Evolutionary conservation across 2,113 vertebrate species (phyloP), one percentile per base, ranked within the genome.

Genomic region (Dasyprocta punctata): DNA sequence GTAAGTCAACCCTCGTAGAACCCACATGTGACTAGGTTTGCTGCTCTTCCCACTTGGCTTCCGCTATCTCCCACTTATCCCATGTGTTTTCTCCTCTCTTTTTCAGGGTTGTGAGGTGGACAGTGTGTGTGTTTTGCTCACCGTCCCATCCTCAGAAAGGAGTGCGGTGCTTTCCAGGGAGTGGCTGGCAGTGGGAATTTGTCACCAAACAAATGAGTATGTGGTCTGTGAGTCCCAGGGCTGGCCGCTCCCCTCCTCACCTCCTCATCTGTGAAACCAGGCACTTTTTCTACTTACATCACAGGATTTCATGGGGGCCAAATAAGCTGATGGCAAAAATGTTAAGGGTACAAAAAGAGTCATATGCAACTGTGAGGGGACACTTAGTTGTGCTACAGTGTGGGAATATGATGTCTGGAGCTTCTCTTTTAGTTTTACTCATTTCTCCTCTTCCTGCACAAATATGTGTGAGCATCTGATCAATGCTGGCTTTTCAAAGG

Each of bases 381-480:
- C 20, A 1, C 28, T 81, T 61, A 22, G 3, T 19, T 6, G 30
- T n/a, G 28, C 19, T 1, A 3, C 28, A 71, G 78, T 9, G 14
- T n/a, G 49, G 81, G 54, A 86, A 47, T 16, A 54, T 20, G 63
- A 38, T 17, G 16, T 26, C 17, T 9, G 38, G 58, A 5, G 41
- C 26, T 1, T 26, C 19, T 30, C 36, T 75, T 87, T 81, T 80
- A 36, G 88, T 94, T 91, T 61, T 84, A 36, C 22, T 77, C 22
- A 2, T 69, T 94, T 41, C 47, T 83, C 63, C 22, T 89, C 56
- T 92, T 82, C 41, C 82, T 95, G 92, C 71, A 49, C 38, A 67
- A 58, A 38, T 47, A 8, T 1, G 11, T 67, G 84, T 75, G 56
- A 69, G 41, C 0, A 1, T 86, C 58, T 85, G 36, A 56, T 95